Conservation (phyloP, 2,888 invertebrate genomes). For the Chloroclystis v-ata region DNA sequence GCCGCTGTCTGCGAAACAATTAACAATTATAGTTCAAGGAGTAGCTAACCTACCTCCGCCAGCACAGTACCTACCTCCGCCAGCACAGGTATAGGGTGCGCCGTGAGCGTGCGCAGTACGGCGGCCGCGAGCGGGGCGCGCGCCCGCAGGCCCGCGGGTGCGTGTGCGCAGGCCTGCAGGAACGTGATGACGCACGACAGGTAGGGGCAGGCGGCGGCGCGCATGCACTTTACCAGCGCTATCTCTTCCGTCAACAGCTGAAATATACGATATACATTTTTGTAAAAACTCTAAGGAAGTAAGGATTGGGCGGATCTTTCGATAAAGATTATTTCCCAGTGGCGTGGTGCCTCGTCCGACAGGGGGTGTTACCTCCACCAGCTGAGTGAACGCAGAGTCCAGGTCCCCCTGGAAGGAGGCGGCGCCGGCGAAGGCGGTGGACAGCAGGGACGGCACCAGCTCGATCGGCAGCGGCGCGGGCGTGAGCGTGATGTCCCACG, state of each 20-base stretch:
- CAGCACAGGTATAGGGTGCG: slow-evolving; percentile 29
- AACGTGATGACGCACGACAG: slow-evolving; percentile 33
- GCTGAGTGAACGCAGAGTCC: slow-evolving; percentile 53
- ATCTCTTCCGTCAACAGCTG: slow-evolving; percentile 21
- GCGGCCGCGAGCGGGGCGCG: slow-evolving; percentile 49
- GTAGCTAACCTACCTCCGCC: too few species aligned
- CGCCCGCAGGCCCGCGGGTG: slow-evolving; percentile 35
- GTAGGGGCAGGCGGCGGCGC: slow-evolving; percentile 17
- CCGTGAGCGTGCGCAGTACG: slow-evolving; percentile 49
- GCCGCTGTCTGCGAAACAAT: slow-evolving; percentile 54
- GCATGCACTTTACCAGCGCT: slow-evolving; percentile 15
- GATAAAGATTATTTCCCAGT: too few species aligned
- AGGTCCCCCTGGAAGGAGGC: slow-evolving; percentile 48
- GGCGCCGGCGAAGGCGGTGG: slow-evolving; percentile 46
- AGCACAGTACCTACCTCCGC: slow-evolving; percentile 33
- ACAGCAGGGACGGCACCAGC: slow-evolving; percentile 48
- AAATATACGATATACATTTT: too few species aligned
- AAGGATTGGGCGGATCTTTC: too few species aligned
- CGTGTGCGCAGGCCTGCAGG: slow-evolving; percentile 37
- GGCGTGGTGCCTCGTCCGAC: too few species aligned
- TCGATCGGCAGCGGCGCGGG: slow-evolving; percentile 38
- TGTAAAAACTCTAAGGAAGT: too few species aligned
- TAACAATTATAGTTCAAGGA: too few species aligned
- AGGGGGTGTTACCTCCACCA: slow-evolving; percentile 46
- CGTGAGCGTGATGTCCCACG: slow-evolving; percentile 39